Evolutionary conservation across 2,888 invertebrate species (phyloP), one percentile per base, ranked within the genome.

Genomic region (Agrenia bidenticulata): DNA sequence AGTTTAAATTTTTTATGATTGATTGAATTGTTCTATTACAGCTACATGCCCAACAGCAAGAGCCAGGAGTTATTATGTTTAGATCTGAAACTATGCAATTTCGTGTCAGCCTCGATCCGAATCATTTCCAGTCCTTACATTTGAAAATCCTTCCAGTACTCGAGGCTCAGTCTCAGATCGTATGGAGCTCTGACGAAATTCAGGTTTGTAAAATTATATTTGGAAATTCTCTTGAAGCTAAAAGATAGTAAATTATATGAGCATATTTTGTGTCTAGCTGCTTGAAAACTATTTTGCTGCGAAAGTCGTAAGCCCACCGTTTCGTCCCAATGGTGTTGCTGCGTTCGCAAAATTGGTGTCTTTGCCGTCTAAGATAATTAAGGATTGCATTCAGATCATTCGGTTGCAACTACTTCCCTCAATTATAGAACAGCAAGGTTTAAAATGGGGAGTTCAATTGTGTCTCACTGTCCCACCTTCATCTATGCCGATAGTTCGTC

Each of bases 221-320:
- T 32, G 24, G 27, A 7, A 63, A 21, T 45, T 45, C 45, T 15
- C 15, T 17, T 5, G n/a, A 45, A 45, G 5, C 19, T 17, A 17
- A 51, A 17, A 45, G 37, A 41, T 11, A 55, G 19, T 24, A 4
- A 21, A 17, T 55, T 54, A 24, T 11, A 45, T n/a, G 17, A 45
- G n/a, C 13, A 55, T 27, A 23, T 50, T 54, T 75, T 67, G 67
- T 62, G 77, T 78, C 1, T 80, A 89, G 86, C 87, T 92, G 61
- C 85, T 96, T 78, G 95, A 96, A 81, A 90, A 90, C 78, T 96
- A 93, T 83, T 96, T 96, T 82, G 94, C 94, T 79, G 86, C 87
- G 23, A 85, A 92, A 79, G 94, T 93, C 39, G 92, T 90, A 9
- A 87, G 90, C 19, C 90, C 93, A 2, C 95, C 96, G 0, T 96